phyloP scores from a whole-genome alignment of 2,113 vertebrate genomes.

The Xenopus tropicalis region UCB_Xtro_10.0 CM004445.2:108388001-108388500 shows the following conservation, averaged over 20 bases:
- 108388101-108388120: too few species aligned
- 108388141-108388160: too few species aligned
- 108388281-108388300: constrained; percentile 28
- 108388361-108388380: constrained; percentile 18
- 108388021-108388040: too few species aligned
- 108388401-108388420: constrained; percentile 13
- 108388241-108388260: constrained; percentile 1
- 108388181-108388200: background rate
- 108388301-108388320: constrained; percentile 40
- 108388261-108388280: constrained; percentile 39
- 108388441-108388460: background rate
- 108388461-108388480: constrained; percentile 35
- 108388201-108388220: background rate
- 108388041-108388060: too few species aligned
- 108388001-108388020: too few species aligned
- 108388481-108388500: constrained; percentile 12
- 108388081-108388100: too few species aligned
- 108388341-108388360: constrained; percentile 18
- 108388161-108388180: background rate
- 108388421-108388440: background rate
- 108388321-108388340: constrained; percentile 23
- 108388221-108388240: background rate
- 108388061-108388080: too few species aligned
- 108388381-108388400: constrained; percentile 1
- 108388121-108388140: too few species aligned